Percentiles rank a stretch among this genome's conserved stretches.
phyloP scores from a whole-genome alignment of 2,113 vertebrate genomes.

The Rhinichthys klamathensis region DNA sequence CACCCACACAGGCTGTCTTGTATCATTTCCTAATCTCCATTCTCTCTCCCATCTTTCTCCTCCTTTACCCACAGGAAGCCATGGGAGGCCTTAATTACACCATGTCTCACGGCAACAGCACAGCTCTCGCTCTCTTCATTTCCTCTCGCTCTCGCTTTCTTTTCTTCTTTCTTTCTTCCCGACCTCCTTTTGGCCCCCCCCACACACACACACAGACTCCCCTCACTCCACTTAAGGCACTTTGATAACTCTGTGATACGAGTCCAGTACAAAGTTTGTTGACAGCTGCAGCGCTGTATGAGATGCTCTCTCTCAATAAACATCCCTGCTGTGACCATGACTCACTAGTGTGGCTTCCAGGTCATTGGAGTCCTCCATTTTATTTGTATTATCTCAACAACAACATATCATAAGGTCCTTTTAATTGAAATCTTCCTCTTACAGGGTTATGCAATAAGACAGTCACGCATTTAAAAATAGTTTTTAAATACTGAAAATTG shows the following conservation, averaged over 20 bases:
- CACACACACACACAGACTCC: no score
- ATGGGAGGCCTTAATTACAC: conserved; percentile 40
- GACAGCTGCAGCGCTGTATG: conserved; percentile 25
- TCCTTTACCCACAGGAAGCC: conserved; percentile 34
- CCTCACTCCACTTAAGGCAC: conserved; percentile 22
- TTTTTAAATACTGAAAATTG: neutral
- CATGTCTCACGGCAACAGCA: conserved; percentile 43
- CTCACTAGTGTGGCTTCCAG: conserved; percentile 21
- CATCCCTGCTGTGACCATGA: conserved; percentile 21
- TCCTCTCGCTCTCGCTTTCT: neutral
- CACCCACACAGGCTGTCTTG: conserved; percentile 17
- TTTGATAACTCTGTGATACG: conserved; percentile 12
- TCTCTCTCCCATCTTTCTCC: conserved; percentile 9
- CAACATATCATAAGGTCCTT: neutral
- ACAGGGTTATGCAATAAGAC: neutral
- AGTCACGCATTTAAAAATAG: neutral
- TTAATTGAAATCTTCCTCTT: conserved; percentile 16
- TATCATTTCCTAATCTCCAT: conserved; percentile 31
- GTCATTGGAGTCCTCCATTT: conserved; percentile 2
- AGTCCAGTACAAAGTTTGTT: conserved; percentile 39
- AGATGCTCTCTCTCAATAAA: conserved; percentile 23
- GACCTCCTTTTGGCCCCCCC: conserved; percentile 1
- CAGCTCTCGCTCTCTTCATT: neutral
- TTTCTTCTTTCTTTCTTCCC: conserved; percentile 10
- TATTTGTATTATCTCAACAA: conserved; percentile 13